These are phyloP conservation scores for Ammodramus savannarum DNA, from an alignment of 2,113 vertebrate genomes.

Conservation along the genomic window DNA sequence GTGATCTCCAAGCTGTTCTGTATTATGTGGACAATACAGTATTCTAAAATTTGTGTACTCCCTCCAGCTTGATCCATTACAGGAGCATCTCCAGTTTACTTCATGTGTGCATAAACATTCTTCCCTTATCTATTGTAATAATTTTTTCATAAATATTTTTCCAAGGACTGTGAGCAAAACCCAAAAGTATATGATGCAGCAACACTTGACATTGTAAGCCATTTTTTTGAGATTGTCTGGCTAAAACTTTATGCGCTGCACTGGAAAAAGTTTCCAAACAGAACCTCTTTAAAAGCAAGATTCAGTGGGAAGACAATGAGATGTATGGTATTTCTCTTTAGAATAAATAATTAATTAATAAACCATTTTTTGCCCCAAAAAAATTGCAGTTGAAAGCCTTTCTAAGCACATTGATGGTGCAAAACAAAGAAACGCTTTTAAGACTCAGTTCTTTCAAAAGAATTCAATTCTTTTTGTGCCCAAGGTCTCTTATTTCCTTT, in stretches of 20 bases:
- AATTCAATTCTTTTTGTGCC: not conserved
- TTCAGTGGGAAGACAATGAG: not conserved
- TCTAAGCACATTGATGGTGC: not conserved
- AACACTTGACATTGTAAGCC: not conserved
- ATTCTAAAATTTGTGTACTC: not conserved
- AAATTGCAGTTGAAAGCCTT: not conserved
- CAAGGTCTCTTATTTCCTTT: not conserved
- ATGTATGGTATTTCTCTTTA: not conserved
- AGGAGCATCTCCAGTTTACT: not conserved
- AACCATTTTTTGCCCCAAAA: not conserved
- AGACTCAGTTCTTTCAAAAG: not conserved
- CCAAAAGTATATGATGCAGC: not conserved
- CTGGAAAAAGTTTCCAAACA: not conserved
- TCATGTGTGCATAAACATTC: not conserved
- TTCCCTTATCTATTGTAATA: not conserved
- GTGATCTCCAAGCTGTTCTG: not conserved
- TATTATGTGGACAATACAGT: not conserved
- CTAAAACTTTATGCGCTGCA: not conserved
- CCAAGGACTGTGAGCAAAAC: not conserved
- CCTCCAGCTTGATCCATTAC: not conserved
- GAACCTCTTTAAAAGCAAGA: not conserved
- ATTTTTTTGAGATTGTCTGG: not conserved
- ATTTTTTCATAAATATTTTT: not conserved
- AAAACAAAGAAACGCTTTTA: not conserved
- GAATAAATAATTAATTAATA: not conserved